These are phyloP conservation scores for Erebia epiphron DNA, from an alignment of 2,888 invertebrate genomes.

Conservation along the genomic window DNA sequence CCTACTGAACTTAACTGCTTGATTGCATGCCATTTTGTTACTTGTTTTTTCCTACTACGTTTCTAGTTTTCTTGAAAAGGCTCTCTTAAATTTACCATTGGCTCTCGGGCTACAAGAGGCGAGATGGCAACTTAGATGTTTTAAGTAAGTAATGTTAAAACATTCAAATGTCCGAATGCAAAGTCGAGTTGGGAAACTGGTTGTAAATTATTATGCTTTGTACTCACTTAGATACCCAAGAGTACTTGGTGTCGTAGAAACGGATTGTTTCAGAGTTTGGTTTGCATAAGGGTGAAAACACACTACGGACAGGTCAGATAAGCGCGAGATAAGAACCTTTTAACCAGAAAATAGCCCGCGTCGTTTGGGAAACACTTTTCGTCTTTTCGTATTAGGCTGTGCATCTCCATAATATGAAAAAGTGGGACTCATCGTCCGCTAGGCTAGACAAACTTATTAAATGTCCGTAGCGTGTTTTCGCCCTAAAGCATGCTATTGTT, in stretches of 20 bases:
- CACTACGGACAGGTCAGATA: neutral
- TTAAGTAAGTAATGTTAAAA: conserved; percentile 69
- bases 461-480: too few species aligned
- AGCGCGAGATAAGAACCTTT: neutral
- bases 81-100: neutral
- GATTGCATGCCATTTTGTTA: too few species aligned
- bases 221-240: conserved; percentile 19
- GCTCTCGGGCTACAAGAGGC: conserved; percentile 11
- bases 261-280: conserved; percentile 15
- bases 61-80: neutral
- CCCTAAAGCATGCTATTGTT: too few species aligned
- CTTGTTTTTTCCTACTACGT: neutral
- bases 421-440: too few species aligned
- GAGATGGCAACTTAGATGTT: conserved; percentile 61
- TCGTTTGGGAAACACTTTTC: too few species aligned
- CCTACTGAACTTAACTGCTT: too few species aligned
- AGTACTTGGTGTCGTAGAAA: conserved; percentile 30
- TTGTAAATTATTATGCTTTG: conserved; percentile 66
- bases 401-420: too few species aligned
- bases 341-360: neutral
- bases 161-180: conserved; percentile 75
- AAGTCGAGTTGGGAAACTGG: conserved; percentile 58
- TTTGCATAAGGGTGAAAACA: neutral
- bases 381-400: too few species aligned
- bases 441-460: too few species aligned